Evolutionary conservation across 2,113 vertebrate species (phyloP).

Genomic region (Electrona antarctica): DNA sequence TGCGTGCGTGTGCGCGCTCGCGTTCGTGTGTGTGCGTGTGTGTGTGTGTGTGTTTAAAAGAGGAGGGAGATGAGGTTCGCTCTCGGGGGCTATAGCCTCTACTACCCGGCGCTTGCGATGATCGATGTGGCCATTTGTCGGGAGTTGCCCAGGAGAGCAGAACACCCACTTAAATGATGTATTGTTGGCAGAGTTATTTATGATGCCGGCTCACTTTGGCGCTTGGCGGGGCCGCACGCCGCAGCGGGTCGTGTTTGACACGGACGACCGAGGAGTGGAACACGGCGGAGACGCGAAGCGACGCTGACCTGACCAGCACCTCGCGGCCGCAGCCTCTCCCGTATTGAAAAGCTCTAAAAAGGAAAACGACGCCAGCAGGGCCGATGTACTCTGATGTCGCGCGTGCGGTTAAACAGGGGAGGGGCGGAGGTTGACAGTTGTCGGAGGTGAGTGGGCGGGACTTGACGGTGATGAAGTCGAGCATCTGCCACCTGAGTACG

Average conservation of each 20-base stretch:
- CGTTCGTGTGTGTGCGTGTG: neutral
- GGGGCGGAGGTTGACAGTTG: conserved; percentile 44
- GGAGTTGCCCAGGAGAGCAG: conserved; percentile 75
- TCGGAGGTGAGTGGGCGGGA: conserved; percentile 39
- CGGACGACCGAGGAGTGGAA: conserved; percentile 69
- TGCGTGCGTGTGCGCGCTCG: conserved; percentile 32
- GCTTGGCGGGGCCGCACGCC: conserved; percentile 60
- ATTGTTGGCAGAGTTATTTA: conserved; percentile 78
- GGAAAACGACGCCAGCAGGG: conserved; percentile 14
- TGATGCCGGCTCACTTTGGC: conserved; percentile 69
- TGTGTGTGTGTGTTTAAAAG: neutral
- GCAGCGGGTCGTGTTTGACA: conserved; percentile 74
- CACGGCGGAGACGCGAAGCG: conserved; percentile 69
- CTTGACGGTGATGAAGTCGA: conserved; percentile 60
- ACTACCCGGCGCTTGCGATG: conserved; percentile 67
- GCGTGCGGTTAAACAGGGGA: conserved; percentile 25
- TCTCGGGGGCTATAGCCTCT: conserved; percentile 55
- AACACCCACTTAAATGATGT: conserved; percentile 78
- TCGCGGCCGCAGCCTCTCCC: conserved; percentile 50
- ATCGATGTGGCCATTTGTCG: conserved; percentile 79
- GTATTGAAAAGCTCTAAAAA: conserved; percentile 60
- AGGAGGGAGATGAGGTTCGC: conserved; percentile 18
- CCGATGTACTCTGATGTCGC: conserved; percentile 45
- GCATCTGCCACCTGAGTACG: conserved; percentile 51
- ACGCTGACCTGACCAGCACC: conserved; percentile 64